Evolutionary conservation across 2,888 invertebrate genomes (phyloP).

Genomic region (Phyto melanocephala): DNA sequence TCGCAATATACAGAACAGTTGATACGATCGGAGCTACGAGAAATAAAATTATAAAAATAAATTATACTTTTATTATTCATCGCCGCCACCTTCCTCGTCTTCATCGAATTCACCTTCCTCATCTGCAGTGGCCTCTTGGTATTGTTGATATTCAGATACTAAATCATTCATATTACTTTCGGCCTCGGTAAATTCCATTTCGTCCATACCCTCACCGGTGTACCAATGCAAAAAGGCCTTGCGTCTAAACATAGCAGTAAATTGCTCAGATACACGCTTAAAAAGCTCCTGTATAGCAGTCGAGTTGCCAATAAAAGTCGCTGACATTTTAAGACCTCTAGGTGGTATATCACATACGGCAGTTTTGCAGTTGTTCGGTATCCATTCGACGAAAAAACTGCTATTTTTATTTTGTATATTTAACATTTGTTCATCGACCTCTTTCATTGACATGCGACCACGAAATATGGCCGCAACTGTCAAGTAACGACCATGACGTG

Average conservation of each 20-base stretch:
- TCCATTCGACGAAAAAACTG: constrained; percentile 94
- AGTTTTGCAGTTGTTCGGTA: constrained; percentile 96
- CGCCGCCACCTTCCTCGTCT: constrained; percentile 78
- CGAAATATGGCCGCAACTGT: constrained; percentile 95
- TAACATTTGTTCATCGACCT: constrained; percentile 94
- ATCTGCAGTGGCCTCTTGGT: constrained; percentile 93
- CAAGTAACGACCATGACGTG: constrained; percentile 93
- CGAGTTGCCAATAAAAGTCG: constrained; percentile 95
- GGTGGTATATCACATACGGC: constrained; percentile 95
- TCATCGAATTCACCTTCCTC: constrained; percentile 92
- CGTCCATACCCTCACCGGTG: constrained; percentile 97
- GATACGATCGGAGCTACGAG: neutral
- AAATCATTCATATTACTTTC: constrained; percentile 96
- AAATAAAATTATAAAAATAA: constrained; percentile 1
- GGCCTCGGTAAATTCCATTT: constrained; percentile 97
- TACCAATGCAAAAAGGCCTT: constrained; percentile 99
- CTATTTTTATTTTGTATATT: constrained; percentile 97
- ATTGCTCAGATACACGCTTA: constrained; percentile 94
- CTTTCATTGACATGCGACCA: constrained; percentile 96
- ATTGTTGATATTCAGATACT: constrained; percentile 95
- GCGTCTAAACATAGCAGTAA: constrained; percentile 96
- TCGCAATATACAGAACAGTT: neutral
- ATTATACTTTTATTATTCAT: constrained; percentile 70
- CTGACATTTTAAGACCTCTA: constrained; percentile 95
- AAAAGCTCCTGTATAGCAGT: constrained; percentile 96